These are phyloP conservation scores for Drosophila athabasca DNA, from an alignment of 1,140 invertebrate genomes.

Conservation along the genomic window DNA sequence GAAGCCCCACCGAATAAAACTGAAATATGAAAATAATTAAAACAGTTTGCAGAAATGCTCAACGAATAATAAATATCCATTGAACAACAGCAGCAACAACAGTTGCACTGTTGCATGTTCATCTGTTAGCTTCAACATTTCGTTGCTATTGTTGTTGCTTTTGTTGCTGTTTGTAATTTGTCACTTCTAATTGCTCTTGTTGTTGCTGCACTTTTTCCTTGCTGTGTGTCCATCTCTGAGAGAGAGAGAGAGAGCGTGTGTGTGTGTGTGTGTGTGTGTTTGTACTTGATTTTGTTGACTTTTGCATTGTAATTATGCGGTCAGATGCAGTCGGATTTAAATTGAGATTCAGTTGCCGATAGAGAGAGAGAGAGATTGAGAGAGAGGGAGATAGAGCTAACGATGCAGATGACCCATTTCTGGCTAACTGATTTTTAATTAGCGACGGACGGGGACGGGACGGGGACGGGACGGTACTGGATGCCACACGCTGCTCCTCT, in stretches of 20 bases:
- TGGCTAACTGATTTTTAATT: slow-evolving; percentile 52
- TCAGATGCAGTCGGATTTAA: slow-evolving; percentile 49
- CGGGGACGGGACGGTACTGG: neutral
- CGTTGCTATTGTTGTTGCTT: neutral
- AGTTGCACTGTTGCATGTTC: slow-evolving; percentile 24
- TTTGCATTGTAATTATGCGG: slow-evolving; percentile 61
- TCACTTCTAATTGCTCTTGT: slow-evolving; percentile 66
- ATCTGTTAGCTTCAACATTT: slow-evolving; percentile 24
- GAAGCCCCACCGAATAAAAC: slow-evolving; percentile 17
- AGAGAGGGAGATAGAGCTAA: slow-evolving; percentile 25
- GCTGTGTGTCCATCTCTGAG: neutral
- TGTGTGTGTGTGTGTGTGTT: slow-evolving; percentile 10
- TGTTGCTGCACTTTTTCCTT: slow-evolving; percentile 34
- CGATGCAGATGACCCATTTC: slow-evolving; percentile 57
- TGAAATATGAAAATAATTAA: slow-evolving; percentile 66
- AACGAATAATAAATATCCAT: slow-evolving; percentile 49
- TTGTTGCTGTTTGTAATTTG: slow-evolving; percentile 59
- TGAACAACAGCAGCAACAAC: slow-evolving; percentile 5
- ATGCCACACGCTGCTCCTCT: slow-evolving; percentile 20
- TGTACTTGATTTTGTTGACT: slow-evolving; percentile 69
- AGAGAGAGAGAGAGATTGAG: neutral
- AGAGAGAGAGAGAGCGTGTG: neutral
- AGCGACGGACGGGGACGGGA: slow-evolving; percentile 20
- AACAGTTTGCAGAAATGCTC: slow-evolving; percentile 39
- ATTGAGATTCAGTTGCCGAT: slow-evolving; percentile 44